A percentile compares a stretch with the other conserved stretches of the same genome.
Conservation (phyloP, 1,140 invertebrate genomes). For the Rhizoglyphus robini region DNA sequence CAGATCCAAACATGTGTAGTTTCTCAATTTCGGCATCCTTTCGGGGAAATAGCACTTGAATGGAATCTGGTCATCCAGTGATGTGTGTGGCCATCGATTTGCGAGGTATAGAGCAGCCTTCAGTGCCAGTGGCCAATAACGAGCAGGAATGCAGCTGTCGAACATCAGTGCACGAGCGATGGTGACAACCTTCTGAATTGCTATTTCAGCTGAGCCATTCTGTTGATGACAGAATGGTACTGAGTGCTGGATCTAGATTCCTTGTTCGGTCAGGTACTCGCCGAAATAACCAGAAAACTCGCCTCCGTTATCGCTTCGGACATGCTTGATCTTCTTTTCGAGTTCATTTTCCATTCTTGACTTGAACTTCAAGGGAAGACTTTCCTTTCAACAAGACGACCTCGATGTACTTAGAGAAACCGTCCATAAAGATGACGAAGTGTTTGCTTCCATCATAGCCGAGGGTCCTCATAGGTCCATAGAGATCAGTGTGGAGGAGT, state of each 20-base stretch:
- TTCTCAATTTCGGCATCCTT: background rate
- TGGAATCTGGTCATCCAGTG: background rate
- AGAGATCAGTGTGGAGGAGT: too few species aligned
- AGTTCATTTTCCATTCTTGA: background rate
- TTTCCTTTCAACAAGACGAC: too few species aligned
- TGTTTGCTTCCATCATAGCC: background rate
- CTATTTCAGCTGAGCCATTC: slow-evolving; percentile 34
- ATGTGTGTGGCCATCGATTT: background rate
- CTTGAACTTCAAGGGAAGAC: background rate
- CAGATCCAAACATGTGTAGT: background rate
- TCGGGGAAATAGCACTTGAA: background rate
- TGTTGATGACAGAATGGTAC: too few species aligned
- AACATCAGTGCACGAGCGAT: too few species aligned
- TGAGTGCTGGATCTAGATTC: too few species aligned
- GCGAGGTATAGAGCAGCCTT: background rate
- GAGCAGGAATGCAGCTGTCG: too few species aligned
- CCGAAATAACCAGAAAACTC: too few species aligned
- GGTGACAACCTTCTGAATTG: slow-evolving; percentile 33
- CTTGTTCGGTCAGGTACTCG: too few species aligned
- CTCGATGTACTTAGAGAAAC: too few species aligned
- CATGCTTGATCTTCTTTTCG: too few species aligned
- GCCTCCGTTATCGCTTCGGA: too few species aligned
- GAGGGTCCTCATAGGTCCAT: background rate
- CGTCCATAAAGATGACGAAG: slow-evolving; percentile 14
- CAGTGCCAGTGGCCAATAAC: background rate